A percentile compares a stretch with the other conserved stretches of the same genome.
Evolutionary conservation across 2,113 vertebrate species (phyloP).

Genomic region (Planiliza haematocheilus): DNA sequence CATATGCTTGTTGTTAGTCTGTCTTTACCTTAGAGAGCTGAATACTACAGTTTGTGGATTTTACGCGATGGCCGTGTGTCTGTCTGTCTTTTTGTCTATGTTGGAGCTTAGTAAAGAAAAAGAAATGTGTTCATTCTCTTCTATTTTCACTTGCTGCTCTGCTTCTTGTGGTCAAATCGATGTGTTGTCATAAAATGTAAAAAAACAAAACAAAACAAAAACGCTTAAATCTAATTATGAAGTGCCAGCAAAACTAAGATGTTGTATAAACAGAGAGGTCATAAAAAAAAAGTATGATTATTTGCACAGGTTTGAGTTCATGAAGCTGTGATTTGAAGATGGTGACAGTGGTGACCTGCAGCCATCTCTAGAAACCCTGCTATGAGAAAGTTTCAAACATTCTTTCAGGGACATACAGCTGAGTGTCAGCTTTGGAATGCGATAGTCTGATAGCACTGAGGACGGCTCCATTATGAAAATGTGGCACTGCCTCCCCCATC

Average conservation of each 20-base stretch:
- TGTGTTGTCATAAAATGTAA: constrained; percentile 41
- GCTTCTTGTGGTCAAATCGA: constrained; percentile 35
- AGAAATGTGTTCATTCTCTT: background rate
- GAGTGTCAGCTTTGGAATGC: constrained; percentile 44
- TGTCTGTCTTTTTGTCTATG: constrained; percentile 24
- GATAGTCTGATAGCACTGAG: constrained; percentile 12
- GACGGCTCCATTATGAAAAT: constrained; percentile 45
- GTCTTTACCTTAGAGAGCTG: constrained; percentile 42
- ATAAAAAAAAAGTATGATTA: background rate
- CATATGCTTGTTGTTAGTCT: constrained; percentile 43
- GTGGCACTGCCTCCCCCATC: constrained; percentile 33
- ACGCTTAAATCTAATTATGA: constrained; percentile 9
- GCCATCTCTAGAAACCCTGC: background rate
- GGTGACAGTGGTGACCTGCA: background rate
- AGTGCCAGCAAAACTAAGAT: constrained; percentile 17
- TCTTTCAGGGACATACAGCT: constrained; percentile 28
- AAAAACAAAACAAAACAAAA: background rate
- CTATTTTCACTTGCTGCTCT: constrained; percentile 46
- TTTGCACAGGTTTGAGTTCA: constrained; percentile 24
- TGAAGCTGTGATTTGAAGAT: background rate
- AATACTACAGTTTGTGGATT: constrained; percentile 25
- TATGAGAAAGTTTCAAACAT: constrained; percentile 5
- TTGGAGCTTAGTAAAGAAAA: constrained; percentile 20
- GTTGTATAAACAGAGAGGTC: background rate
- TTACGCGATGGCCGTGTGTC: constrained; percentile 8